Conservation (phyloP, 2,888 invertebrate species). For the Caenorhabditis afra region DNA sequence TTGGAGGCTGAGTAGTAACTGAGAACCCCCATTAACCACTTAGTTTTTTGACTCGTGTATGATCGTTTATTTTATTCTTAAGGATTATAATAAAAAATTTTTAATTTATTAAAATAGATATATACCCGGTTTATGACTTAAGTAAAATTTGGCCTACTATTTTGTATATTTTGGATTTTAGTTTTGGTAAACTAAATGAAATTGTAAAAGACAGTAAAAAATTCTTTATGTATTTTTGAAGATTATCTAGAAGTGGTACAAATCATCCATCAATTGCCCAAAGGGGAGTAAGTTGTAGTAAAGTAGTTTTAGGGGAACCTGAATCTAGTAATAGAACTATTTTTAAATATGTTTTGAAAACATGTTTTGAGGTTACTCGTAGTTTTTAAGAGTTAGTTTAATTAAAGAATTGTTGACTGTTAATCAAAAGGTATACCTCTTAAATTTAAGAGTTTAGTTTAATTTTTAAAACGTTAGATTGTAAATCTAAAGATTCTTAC, state of each 20-base stretch:
- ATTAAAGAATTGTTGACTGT: constrained; percentile 71
- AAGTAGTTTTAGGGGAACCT: constrained; percentile 76
- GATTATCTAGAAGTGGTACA: constrained; percentile 74
- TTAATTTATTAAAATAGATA: constrained; percentile 74
- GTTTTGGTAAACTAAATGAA: constrained; percentile 62
- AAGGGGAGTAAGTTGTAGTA: constrained; percentile 78
- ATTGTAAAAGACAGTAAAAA: constrained; percentile 75
- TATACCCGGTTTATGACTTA: constrained; percentile 71
- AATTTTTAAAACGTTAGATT: constrained; percentile 70
- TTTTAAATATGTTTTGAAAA: constrained; percentile 72
- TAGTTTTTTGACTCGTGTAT: constrained; percentile 72
- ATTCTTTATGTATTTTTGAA: constrained; percentile 71
- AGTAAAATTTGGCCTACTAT: constrained; percentile 72
- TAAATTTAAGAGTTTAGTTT: constrained; percentile 69
- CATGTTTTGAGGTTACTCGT: constrained; percentile 64
- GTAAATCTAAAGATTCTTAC: constrained; percentile 70
- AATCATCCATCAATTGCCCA: constrained; percentile 77
- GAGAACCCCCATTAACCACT: constrained; percentile 75
- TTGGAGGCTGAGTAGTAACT: constrained; percentile 74
- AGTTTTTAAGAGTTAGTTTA: constrained; percentile 73
- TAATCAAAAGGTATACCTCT: constrained; percentile 71
- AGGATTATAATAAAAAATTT: constrained; percentile 71
- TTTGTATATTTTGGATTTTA: constrained; percentile 67
- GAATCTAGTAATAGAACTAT: constrained; percentile 70
- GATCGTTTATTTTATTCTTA: constrained; percentile 76